Evolutionary conservation across 2,888 invertebrate genomes (phyloP).

Genomic region (Eledone cirrhosa): DNA sequence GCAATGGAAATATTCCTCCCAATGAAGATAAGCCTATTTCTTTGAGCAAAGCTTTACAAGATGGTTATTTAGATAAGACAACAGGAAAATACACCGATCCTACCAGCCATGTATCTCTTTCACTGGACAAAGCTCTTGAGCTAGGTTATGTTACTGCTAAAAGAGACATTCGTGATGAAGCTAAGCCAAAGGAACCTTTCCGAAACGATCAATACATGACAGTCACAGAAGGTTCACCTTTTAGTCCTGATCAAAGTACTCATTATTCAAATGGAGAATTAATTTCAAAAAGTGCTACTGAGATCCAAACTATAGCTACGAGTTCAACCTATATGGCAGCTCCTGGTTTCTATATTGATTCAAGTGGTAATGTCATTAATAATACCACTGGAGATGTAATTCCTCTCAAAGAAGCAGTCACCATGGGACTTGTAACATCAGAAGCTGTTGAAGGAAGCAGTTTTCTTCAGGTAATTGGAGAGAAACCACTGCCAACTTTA

Average conservation of each 20-base stretch:
- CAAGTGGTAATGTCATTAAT: slow-evolving; percentile 84
- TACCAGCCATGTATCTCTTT: slow-evolving; percentile 74
- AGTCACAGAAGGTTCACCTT: slow-evolving; percentile 47
- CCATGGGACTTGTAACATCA: slow-evolving; percentile 81
- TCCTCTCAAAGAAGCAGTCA: slow-evolving; percentile 81
- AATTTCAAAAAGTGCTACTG: slow-evolving; percentile 51
- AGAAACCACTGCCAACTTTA: slow-evolving; percentile 22
- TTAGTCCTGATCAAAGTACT: slow-evolving; percentile 44
- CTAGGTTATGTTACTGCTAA: slow-evolving; percentile 46
- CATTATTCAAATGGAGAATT: slow-evolving; percentile 44
- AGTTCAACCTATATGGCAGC: slow-evolving; percentile 49
- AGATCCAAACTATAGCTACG: slow-evolving; percentile 47
- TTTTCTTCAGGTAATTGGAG: slow-evolving; percentile 35
- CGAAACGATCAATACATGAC: slow-evolving; percentile 32
- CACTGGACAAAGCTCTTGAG: slow-evolving; percentile 44
- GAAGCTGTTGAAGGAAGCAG: slow-evolving; percentile 35
- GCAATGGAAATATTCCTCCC: slow-evolving; percentile 30
- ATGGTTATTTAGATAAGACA: slow-evolving; percentile 81
- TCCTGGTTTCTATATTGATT: slow-evolving; percentile 53
- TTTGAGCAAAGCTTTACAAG: slow-evolving; percentile 90
- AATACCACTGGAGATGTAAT: slow-evolving; percentile 80
- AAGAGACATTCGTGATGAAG: slow-evolving; percentile 31
- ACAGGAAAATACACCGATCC: slow-evolving; percentile 72
- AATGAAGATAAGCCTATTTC: slow-evolving; percentile 63
- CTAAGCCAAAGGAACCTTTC: neutral